phyloP scores from a whole-genome alignment of 2,888 invertebrate genomes.

The Clostera curtula region DNA sequence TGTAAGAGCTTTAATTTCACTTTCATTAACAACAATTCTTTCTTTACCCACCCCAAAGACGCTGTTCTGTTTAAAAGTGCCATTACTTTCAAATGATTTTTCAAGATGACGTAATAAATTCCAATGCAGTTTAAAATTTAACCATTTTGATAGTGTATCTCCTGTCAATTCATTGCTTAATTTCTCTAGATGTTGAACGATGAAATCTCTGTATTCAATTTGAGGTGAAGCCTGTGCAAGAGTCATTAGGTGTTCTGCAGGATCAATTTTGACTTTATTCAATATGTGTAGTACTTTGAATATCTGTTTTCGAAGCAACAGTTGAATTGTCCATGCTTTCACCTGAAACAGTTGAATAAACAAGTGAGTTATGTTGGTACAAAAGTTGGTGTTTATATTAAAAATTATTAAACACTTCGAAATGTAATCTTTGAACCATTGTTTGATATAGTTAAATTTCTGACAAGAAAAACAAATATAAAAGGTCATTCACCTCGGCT shows the following conservation, averaged over 20 bases:
- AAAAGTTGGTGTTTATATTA: neutral
- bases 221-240: constrained; percentile 76
- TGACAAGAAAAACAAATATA: constrained; percentile 7
- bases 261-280: constrained; percentile 76
- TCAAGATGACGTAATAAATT: constrained; percentile 56
- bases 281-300: constrained; percentile 79
- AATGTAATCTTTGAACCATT: neutral
- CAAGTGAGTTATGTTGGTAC: too few relatives aligned
- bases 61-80: constrained; percentile 66
- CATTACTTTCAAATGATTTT: constrained; percentile 65
- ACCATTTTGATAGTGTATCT: constrained; percentile 46
- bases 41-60: constrained; percentile 58
- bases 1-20: constrained; percentile 66
- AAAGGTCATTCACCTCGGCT: constrained; percentile 61
- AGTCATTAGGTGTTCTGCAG: constrained; percentile 71
- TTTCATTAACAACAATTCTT: constrained; percentile 61
- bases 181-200: constrained; percentile 78
- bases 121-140: constrained; percentile 58
- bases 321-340: constrained; percentile 76
- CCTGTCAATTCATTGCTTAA: constrained; percentile 50
- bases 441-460: neutral
- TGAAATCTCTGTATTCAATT: constrained; percentile 76
- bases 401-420: neutral
- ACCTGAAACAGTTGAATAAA: constrained; percentile 53
- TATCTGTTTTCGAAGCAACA: constrained; percentile 77